A percentile compares a stretch with the other conserved stretches of the same genome.
These are phyloP conservation scores for Philereme vetulata DNA, from an alignment of 2,888 invertebrate genomes.

Conservation along the genomic window DNA sequence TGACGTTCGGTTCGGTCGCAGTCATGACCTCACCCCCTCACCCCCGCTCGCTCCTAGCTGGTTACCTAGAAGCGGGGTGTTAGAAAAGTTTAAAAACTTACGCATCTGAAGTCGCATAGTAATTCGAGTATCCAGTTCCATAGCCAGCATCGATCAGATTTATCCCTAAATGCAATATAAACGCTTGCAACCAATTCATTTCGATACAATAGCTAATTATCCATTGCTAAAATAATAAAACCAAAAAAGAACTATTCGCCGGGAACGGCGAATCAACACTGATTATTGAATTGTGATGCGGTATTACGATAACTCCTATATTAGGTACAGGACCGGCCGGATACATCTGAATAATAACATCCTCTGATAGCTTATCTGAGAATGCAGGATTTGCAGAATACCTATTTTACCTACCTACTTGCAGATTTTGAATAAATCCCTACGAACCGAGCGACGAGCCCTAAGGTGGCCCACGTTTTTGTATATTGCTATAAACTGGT, in stretches of 20 bases:
- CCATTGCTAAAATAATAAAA: conserved; percentile 47
- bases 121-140: conserved; percentile 40
- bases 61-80: too few relatives aligned
- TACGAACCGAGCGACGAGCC: not conserved
- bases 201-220: conserved; percentile 52
- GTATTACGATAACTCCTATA: conserved; percentile 51
- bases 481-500: too few relatives aligned
- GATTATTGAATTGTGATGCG: conserved; percentile 49
- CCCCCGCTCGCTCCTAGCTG: too few relatives aligned
- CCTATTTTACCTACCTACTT: too few relatives aligned
- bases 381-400: conserved; percentile 45
- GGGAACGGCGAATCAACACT: conserved; percentile 60
- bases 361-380: conserved; percentile 54
- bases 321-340: conserved; percentile 59
- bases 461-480: too few relatives aligned
- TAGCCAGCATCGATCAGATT: conserved; percentile 62
- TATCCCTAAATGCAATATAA: conserved; percentile 57
- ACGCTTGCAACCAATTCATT: conserved; percentile 46
- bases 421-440: not conserved
- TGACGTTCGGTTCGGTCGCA: too few relatives aligned
- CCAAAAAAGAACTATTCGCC: conserved; percentile 48
- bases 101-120: conserved; percentile 47
- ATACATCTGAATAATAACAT: conserved; percentile 49
- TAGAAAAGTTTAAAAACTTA: conserved; percentile 41
- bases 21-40: too few relatives aligned